Conservation (phyloP, 2,888 invertebrate genomes). For the Metallyticus violacea region DNA sequence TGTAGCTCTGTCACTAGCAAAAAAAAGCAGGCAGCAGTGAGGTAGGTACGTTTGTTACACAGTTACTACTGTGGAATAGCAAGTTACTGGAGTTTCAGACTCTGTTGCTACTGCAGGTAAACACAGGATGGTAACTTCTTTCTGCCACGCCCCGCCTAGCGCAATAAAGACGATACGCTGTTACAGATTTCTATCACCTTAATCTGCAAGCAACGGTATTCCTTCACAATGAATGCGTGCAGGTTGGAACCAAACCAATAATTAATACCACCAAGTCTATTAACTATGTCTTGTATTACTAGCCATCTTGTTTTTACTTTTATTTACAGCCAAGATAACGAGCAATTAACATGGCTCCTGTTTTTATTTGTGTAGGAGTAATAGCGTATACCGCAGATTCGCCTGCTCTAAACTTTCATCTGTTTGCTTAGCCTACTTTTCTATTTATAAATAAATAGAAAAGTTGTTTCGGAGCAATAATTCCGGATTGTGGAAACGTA, state of each 20-base stretch:
- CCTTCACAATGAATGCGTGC: not conserved
- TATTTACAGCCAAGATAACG: not conserved
- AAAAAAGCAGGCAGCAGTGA: no score
- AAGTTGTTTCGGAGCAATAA: no score
- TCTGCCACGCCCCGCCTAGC: not conserved
- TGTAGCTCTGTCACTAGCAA: not conserved
- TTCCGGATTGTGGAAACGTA: no score
- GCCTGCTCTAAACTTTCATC: not conserved
- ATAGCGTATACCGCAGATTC: not conserved
- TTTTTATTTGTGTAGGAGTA: not conserved
- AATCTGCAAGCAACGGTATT: not conserved
- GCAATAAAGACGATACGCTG: not conserved
- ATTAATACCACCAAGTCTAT: constrained; percentile 3
- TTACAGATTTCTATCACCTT: not conserved
- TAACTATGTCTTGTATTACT: not conserved
- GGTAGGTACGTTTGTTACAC: no score
- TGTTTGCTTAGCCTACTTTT: not conserved
- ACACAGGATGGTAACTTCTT: not conserved
- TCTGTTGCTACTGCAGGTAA: not conserved
- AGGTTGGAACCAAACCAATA: not conserved
- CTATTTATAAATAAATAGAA: no score
- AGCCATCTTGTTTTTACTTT: not conserved
- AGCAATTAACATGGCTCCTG: not conserved
- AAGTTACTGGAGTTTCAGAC: not conserved
- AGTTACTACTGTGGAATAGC: not conserved